Evolutionary conservation across 2,797 vertebrate species (phyloP), one percentile per base, ranked within the genome.

Genomic region (Leptodactylus fallax): DNA sequence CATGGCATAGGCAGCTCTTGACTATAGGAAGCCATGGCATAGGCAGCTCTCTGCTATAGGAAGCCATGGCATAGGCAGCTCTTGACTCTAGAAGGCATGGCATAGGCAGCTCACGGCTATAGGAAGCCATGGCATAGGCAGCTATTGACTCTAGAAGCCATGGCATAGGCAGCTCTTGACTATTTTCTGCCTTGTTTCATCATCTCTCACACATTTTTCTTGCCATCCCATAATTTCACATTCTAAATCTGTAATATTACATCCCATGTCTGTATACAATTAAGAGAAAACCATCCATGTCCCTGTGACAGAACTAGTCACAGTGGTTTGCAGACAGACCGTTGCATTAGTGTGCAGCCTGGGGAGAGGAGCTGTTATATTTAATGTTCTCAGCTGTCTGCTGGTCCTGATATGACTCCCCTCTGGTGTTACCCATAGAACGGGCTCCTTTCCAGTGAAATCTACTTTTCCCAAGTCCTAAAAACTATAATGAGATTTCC

Each of bases 301-400:
- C 65, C 27, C 61, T 12, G 27, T 76, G 82, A 47, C 55, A 60
- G 67, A 60, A 74, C 60, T 74, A 23, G 69, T 27, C 36, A 4
- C 36, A 4, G 36, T 10, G 9, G 23, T 53, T 83, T 36, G 2
- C 51, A 56, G 51, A 14, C 27, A 6, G 13, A 36, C 36, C 36
- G 36, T 36, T 36, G 36, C 69, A 60, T 47, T 49, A 71, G 69
- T 49, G 21, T 45, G 45, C 16, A 65, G 67, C 82, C 69, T 74
- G 82, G 55, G 82, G 69, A 84, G 19, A 1, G 14, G 2, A 60
- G 17, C 67, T 60, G 55, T n/a, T 47, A 60, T 49, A 76, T 74
- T 60, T 74, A 74, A 84, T 74, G 55, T 84, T 60, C 67, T 74
- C 51, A 25, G 69, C 69, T 60, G 69, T 61, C 55, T 74, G 53